These are phyloP conservation scores for Nanger granti DNA, from an alignment of 2,113 vertebrate genomes.

Conservation along the genomic window DNA sequence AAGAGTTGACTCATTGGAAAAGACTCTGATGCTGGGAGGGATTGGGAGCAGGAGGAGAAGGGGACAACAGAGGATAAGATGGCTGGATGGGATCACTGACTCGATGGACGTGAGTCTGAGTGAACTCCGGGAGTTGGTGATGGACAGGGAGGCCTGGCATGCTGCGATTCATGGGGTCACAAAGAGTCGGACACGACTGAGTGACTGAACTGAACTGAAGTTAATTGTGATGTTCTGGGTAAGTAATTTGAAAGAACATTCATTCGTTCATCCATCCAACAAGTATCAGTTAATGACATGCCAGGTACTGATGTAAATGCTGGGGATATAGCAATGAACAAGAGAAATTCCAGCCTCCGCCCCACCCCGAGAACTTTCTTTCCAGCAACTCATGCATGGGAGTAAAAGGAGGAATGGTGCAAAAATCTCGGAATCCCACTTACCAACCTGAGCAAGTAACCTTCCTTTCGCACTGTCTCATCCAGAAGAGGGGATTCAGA, in stretches of 20 bases:
- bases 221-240: neutral
- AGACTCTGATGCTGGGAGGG: too few species aligned
- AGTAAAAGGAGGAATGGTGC: fast-evolving
- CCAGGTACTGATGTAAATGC: neutral
- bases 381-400: neutral
- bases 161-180: too few species aligned
- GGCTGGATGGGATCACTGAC: too few species aligned
- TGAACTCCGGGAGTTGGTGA: too few species aligned
- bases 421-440: neutral
- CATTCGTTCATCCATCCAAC: neutral
- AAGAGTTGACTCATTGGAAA: too few species aligned
- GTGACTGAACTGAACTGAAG: too few species aligned
- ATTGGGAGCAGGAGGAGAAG: too few species aligned
- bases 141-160: too few species aligned
- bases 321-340: neutral
- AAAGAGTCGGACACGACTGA: too few species aligned
- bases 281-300: neutral
- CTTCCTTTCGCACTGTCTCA: neutral
- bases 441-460: neutral
- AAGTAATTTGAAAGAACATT: neutral
- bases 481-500: neutral
- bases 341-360: neutral
- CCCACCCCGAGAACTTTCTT: neutral
- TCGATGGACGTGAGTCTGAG: too few species aligned
- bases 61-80: too few species aligned